These are phyloP conservation scores for Agrilus planipennis DNA, from an alignment of 1,140 invertebrate genomes.

Conservation along the genomic window DNA sequence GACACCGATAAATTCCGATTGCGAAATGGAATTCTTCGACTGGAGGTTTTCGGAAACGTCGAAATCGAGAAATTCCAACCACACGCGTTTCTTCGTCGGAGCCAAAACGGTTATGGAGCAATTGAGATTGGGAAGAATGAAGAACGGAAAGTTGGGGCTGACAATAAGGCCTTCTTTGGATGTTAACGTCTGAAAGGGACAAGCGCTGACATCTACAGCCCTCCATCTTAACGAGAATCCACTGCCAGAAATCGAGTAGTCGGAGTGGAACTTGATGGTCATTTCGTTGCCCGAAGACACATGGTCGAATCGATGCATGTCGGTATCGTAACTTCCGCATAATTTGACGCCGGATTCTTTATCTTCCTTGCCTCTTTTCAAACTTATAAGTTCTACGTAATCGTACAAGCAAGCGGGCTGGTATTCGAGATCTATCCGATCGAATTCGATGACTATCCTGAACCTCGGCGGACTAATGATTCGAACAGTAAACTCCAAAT, in stretches of 20 bases:
- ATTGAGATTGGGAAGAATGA: conserved; percentile 50
- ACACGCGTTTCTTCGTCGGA: conserved; percentile 47
- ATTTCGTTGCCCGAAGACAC: conserved; percentile 47
- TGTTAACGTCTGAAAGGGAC: conserved; percentile 49
- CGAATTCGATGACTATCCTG: conserved; percentile 52
- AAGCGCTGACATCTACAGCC: conserved; percentile 52
- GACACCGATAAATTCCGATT: conserved; percentile 35
- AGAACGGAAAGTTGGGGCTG: conserved; percentile 57
- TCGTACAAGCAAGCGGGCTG: conserved; percentile 69
- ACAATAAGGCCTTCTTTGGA: conserved; percentile 43
- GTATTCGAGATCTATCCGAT: conserved; percentile 54
- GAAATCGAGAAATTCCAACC: conserved; percentile 46
- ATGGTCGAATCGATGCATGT: conserved; percentile 44
- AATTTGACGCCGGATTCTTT: conserved; percentile 31
- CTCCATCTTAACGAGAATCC: conserved; percentile 56
- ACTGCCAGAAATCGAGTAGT: conserved; percentile 51
- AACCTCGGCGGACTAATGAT: conserved; percentile 46
- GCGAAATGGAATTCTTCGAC: not conserved
- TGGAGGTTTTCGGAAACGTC: conserved; percentile 4
- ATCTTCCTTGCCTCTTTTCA: conserved; percentile 6
- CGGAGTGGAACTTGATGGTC: conserved; percentile 52
- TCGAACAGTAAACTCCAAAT: conserved; percentile 51
- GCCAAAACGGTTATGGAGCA: conserved; percentile 54
- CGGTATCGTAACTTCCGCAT: conserved; percentile 43
- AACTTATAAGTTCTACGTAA: conserved; percentile 43